Conservation (phyloP, 2,797 vertebrate species). For the Orestias chungarensis region DNA sequence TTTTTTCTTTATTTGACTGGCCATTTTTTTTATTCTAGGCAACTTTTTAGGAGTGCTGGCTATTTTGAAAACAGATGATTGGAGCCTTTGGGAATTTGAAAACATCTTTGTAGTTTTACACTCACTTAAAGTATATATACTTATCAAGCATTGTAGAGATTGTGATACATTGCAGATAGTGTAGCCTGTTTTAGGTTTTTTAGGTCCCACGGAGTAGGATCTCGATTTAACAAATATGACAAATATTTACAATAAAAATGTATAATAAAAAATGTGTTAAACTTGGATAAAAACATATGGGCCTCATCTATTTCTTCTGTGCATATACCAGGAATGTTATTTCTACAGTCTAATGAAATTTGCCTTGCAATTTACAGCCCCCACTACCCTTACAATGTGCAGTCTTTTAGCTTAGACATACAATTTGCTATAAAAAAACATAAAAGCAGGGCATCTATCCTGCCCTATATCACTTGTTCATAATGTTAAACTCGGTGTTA, state of each 20-base stretch:
- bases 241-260: no score
- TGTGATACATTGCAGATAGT: neutral
- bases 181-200: neutral
- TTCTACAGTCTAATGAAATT: neutral
- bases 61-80: neutral
- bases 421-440: no score
- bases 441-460: no score
- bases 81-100: no score
- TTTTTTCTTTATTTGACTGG: constrained; percentile 9
- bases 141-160: neutral
- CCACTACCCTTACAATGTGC: neutral
- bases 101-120: no score
- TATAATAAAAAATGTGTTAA: no score
- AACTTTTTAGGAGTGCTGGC: constrained; percentile 9
- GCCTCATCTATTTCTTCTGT: no score
- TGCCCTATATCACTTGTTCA: no score
- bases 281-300: no score
- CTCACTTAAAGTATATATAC: neutral
- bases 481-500: no score
- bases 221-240: no score
- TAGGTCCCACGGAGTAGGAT: neutral
- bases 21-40: constrained; percentile 19
- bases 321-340: neutral
- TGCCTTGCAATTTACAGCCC: neutral
- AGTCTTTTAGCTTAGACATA: no score